Evolutionary conservation across 2,113 vertebrate genomes (phyloP), one percentile per base, ranked within the genome.

Genomic region (Hypanus sabinus): DNA sequence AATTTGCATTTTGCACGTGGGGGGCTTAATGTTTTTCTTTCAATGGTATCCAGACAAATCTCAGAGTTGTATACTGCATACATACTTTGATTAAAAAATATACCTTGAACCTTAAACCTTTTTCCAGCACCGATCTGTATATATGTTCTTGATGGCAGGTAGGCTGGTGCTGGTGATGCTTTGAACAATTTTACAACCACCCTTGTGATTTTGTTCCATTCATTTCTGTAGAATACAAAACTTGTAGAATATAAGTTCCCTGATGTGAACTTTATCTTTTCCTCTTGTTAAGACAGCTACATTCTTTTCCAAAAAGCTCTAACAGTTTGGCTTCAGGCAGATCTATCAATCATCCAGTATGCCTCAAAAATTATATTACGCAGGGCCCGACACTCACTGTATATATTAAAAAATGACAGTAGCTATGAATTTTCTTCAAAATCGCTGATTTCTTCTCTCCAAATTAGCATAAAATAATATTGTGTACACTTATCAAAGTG

Each of bases 391-490:
- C 70, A 93, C 68, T 27, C 91, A 70, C 68, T 93, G 60, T 90
- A 18, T 65, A 33, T 88, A 88, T 65, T 38, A 93, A 71, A 93
- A 70, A 93, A 93, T 14, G 10, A 93, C 38, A 93, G 68, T 46
- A 73, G 91, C 71, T 93, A 93, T 93, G 91, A 93, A 73, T 93
- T 93, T 75, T 73, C 68, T 71, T 71, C 46, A 83, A 71, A 71
- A 92, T 92, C 90, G 11, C 57, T 62, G 90, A 92, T 92, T 92
- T 92, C 70, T 75, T 93, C 36, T 93, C 10, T 30, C 65, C 65
- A 93, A 71, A 93, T 93, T 93, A 93, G n/a, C 91, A 93, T 93
- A 93, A 93, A 75, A 75, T 73, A 93, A 73, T 93, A 46, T 73
- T 93, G 11, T 71, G 22, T 73, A 55, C 38, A 93, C 70, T 73